Percentiles rank a stretch among this genome's conserved stretches.
phyloP scores from a whole-genome alignment of 2,888 invertebrate genomes.

The Galerucella pusilla region DNA sequence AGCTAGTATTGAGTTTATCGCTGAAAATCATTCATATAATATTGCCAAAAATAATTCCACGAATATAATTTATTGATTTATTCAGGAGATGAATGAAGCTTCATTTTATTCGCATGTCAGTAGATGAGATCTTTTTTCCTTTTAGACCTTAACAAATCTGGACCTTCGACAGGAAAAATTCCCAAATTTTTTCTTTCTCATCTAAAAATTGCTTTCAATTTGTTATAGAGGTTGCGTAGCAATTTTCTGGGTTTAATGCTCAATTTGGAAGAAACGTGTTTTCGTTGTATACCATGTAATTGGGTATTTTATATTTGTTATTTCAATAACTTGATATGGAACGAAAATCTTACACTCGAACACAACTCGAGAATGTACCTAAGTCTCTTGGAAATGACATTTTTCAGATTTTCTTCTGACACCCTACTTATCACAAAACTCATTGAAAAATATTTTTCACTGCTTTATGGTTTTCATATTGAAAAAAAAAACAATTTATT shows the following conservation, averaged over 20 bases:
- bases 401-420: not conserved
- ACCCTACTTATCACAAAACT: not conserved
- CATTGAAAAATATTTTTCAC: no score
- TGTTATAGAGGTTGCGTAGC: slow-evolving; percentile 22
- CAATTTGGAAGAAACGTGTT: slow-evolving; percentile 31
- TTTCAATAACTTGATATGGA: slow-evolving; percentile 1
- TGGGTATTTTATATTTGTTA: not conserved
- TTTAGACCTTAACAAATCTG: not conserved
- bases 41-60: no score
- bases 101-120: not conserved
- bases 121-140: not conserved
- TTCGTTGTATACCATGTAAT: slow-evolving; percentile 14
- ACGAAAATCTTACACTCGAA: not conserved
- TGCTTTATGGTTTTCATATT: no score
- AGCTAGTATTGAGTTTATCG: no score
- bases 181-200: slow-evolving; percentile 23
- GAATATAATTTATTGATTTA: no score
- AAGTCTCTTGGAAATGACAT: not conserved
- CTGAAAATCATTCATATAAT: no score
- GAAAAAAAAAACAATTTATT: no score
- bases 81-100: no score
- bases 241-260: slow-evolving; percentile 30
- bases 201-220: slow-evolving; percentile 28
- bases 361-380: not conserved
- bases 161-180: slow-evolving; percentile 11